Percentiles rank a stretch among this genome's conserved stretches.
Conservation (phyloP, 2,113 vertebrate species). For the Ranitomeya imitator region DNA sequence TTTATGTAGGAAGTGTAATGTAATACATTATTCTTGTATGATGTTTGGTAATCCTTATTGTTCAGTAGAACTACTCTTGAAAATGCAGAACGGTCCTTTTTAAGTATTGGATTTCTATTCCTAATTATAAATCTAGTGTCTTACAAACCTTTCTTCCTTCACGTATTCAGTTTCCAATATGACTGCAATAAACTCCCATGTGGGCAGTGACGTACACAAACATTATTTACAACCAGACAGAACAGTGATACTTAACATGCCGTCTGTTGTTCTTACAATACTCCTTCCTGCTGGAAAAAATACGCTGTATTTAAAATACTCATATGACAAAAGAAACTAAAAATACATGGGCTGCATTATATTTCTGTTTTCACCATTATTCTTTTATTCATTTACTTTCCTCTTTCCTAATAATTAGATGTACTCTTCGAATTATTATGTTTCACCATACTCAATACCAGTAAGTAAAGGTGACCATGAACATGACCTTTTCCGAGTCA, state of each 20-base stretch:
- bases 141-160: not conserved
- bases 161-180: not conserved
- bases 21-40: not conserved
- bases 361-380: not conserved
- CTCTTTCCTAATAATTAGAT: no score
- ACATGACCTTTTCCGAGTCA: no score
- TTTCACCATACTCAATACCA: no score
- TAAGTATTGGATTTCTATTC: not conserved
- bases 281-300: not conserved
- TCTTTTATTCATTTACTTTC: not conserved
- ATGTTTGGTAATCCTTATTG: not conserved
- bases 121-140: not conserved
- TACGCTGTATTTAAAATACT: not conserved
- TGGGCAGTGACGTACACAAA: not conserved
- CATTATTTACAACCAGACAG: not conserved
- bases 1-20: conserved; percentile 23
- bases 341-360: not conserved
- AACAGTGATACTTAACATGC: not conserved
- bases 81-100: not conserved
- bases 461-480: no score
- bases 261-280: not conserved
- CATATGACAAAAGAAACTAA: not conserved
- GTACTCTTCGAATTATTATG: no score
- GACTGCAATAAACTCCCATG: not conserved
- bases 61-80: not conserved